Base-by-base conservation (phyloP, 1,140 invertebrate species). In the Cardiocondyla obscurior region DNA sequence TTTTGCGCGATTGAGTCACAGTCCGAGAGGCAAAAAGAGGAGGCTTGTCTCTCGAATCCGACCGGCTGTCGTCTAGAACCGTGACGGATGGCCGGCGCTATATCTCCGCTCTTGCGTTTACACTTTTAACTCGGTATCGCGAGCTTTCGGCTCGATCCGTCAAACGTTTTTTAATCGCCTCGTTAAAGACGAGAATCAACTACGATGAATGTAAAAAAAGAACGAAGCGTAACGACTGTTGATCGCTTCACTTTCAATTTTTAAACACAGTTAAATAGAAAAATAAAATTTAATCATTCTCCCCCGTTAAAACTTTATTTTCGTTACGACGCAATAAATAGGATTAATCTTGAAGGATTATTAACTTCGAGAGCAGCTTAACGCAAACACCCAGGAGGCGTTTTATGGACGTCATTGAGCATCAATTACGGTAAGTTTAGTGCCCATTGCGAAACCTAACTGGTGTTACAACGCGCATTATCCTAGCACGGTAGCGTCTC, bases 1-100 rank as follows among this genome's bases (percentile, higher is more conserved):
- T 74, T 76, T 76, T 64, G 58, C 42, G 25, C 73, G 28, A 64
- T 76, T 49, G 58, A 76, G 44, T 76, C 73, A 76, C 19, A 36
- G 30, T 51, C 14, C 30, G 55, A 62, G 57, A 62, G 30, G 28
- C 44, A 46, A 49, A 62, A 49, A 62, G 19, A 28, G 12, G 28
- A 33, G 22, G 8, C 22, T 39, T 36, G 16, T 62, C 10, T 30
- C 30, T 62, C 12, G 72, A 46, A 36, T 60, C 39, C 39, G 67
- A 65, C 19, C n/a, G 7, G 12, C 19, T 1, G 28, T 76, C 58
- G 22, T 39, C 14, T 14, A n/a, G 30, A 58, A 6, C 25, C 42
- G 19, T 49, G 6, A 62, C 28, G n/a, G 25, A 65, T 36, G 53
- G 12, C 33, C 14, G 8, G 30, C 19, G 36, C 49, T 39, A 64